A percentile compares a stretch with the other conserved stretches of the same genome.
Conservation (phyloP, 2,888 invertebrate genomes). For the Yponomeuta cagnagella region DNA sequence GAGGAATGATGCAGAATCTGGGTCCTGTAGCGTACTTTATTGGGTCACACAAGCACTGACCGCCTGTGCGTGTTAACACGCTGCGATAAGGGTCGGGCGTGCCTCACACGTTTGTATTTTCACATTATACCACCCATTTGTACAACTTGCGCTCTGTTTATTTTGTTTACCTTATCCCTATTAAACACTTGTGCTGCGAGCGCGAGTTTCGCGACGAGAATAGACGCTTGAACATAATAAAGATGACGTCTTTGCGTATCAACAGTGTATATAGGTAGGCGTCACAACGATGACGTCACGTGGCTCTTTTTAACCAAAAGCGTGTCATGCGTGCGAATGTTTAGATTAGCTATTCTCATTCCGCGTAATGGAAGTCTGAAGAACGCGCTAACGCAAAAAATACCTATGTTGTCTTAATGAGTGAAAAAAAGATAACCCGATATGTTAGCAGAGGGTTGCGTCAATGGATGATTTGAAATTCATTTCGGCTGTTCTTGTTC, state of each 20-base stretch:
- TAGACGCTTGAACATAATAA: conserved; percentile 25
- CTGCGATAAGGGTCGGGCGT: conserved; percentile 52
- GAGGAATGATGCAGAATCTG: background rate
- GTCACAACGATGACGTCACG: conserved; percentile 5
- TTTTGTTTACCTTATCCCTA: conserved; percentile 44
- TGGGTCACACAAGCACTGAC: conserved; percentile 44
- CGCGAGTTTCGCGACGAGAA: conserved; percentile 33
- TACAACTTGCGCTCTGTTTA: conserved; percentile 38
- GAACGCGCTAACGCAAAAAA: background rate
- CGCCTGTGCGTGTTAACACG: conserved; percentile 31
- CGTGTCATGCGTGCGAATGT: conserved; percentile 3
- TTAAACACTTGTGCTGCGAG: conserved; percentile 39
- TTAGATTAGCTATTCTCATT: conserved; percentile 9
- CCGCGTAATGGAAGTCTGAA: conserved; percentile 6
- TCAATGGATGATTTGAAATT: conserved; percentile 2
- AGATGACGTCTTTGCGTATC: background rate
- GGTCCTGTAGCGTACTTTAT: conserved; percentile 34
- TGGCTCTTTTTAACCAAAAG: background rate
- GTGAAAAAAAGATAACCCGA: background rate
- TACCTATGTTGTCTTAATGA: background rate
- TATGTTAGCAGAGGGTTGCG: background rate
- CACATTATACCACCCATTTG: conserved; percentile 33
- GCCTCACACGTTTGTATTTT: conserved; percentile 32
- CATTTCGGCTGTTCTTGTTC: conserved; percentile 9
- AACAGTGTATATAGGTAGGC: background rate